These are phyloP conservation scores for Erethizon dorsatum DNA, from an alignment of 2,797 vertebrate genomes.

Conservation along the genomic window DNA sequence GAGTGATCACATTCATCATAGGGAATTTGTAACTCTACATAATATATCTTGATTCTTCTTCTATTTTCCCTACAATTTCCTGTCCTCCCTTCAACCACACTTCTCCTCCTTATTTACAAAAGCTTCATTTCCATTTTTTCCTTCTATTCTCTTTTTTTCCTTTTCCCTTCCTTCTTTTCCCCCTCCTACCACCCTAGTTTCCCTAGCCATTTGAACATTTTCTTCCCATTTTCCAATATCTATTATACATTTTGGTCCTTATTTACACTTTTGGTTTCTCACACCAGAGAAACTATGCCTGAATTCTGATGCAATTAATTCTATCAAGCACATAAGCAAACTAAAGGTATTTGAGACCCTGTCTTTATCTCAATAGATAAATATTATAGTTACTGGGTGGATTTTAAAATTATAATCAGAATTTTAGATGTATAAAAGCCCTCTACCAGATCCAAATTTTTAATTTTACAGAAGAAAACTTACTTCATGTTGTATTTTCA, in stretches of 20 bases:
- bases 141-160: neutral
- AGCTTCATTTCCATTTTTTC: neutral
- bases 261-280: neutral
- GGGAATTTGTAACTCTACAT: neutral
- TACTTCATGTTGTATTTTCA: neutral
- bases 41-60: neutral
- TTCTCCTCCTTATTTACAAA: neutral
- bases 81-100: neutral
- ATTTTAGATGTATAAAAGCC: slow-evolving; percentile 17
- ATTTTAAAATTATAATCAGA: slow-evolving; percentile 34
- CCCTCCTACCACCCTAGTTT: neutral
- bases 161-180: neutral
- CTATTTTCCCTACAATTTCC: too few relatives aligned
- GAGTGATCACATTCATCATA: neutral
- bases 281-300: neutral
- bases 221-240: neutral
- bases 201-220: neutral
- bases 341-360: slow-evolving; percentile 7
- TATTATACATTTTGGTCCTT: neutral
- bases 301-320: slow-evolving; percentile 31
- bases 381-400: neutral
- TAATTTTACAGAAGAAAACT: slow-evolving; percentile 27
- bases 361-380: slow-evolving; percentile 26
- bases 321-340: slow-evolving; percentile 14
- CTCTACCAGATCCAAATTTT: neutral